Conservation (phyloP, 2,113 vertebrate genomes). For the Pagrus major region DNA sequence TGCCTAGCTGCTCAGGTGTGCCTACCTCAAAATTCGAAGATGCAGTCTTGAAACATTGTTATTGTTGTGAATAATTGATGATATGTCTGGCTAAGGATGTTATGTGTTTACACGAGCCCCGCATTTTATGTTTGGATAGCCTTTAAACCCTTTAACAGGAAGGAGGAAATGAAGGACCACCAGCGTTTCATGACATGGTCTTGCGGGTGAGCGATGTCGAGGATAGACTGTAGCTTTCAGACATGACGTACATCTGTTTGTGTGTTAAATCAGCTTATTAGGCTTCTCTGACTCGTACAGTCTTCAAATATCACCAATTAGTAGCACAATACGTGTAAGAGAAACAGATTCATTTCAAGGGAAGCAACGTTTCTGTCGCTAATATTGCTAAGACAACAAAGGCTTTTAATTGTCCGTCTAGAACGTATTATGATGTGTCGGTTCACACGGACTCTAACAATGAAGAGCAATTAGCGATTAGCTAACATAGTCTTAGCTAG, state of each 20-base stretch:
- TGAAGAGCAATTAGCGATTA: constrained; percentile 87
- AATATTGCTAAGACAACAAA: not conserved
- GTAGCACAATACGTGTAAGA: not conserved
- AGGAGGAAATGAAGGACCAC: constrained; percentile 81
- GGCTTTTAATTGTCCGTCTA: constrained; percentile 1
- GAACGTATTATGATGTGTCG: constrained; percentile 80
- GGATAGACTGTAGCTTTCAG: constrained; percentile 22
- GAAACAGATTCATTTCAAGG: not conserved
- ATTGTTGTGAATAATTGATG: constrained; percentile 61
- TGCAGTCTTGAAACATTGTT: constrained; percentile 46
- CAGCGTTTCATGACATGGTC: constrained; percentile 50
- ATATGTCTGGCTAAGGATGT: constrained; percentile 62
- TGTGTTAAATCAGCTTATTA: constrained; percentile 20
- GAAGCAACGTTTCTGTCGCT: not conserved
- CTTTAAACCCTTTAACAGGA: constrained; percentile 61
- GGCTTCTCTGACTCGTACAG: not conserved
- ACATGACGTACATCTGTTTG: constrained; percentile 1
- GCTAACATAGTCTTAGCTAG: constrained; percentile 79
- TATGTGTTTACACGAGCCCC: constrained; percentile 84
- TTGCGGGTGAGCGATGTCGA: constrained; percentile 48
- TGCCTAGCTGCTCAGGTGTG: constrained; percentile 24
- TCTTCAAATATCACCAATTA: constrained; percentile 5
- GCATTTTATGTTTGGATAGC: constrained; percentile 74
- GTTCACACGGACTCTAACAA: constrained; percentile 80
- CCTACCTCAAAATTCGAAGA: constrained; percentile 10